phyloP scores from a whole-genome alignment of 2,888 invertebrate species.

The Drosophila rubida region DNA sequence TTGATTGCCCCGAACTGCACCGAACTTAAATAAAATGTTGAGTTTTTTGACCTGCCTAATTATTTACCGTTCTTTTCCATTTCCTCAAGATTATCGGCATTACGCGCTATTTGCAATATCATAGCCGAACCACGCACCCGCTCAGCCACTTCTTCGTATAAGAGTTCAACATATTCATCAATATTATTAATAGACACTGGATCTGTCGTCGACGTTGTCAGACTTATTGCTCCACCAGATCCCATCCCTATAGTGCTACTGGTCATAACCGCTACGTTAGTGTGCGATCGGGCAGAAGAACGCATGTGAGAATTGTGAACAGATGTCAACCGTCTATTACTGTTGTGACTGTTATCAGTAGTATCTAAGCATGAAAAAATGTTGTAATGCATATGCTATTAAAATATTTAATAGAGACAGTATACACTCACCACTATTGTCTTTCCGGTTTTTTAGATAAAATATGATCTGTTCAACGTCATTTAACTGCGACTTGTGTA shows the following conservation, averaged over 20 bases:
- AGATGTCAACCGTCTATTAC: conserved; percentile 78
- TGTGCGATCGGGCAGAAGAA: conserved; percentile 64
- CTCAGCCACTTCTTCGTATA: conserved; percentile 97
- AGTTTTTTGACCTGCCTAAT: neutral
- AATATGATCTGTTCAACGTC: conserved; percentile 95
- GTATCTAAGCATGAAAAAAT: conserved; percentile 60
- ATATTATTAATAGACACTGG: conserved; percentile 91
- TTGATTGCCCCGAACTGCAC: too few relatives aligned
- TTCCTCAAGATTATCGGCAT: conserved; percentile 97
- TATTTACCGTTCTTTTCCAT: conserved; percentile 94
- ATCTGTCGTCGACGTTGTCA: conserved; percentile 86
- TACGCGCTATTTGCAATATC: conserved; percentile 95
- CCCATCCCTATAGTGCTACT: conserved; percentile 30
- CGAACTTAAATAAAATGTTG: too few relatives aligned
- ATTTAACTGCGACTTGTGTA: conserved; percentile 91
- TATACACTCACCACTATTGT: conserved; percentile 81
- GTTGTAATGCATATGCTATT: neutral
- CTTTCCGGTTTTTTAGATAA: conserved; percentile 93
- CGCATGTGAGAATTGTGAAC: conserved; percentile 64
- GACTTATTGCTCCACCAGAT: conserved; percentile 71
- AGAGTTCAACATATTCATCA: conserved; percentile 96
- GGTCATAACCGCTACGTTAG: conserved; percentile 54
- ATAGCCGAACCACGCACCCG: conserved; percentile 96
- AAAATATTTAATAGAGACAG: neutral
- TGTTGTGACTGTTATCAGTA: conserved; percentile 79